Evolutionary conservation across 2,113 vertebrate genomes (phyloP).

Genomic region (Dascyllus trimaculatus): DNA sequence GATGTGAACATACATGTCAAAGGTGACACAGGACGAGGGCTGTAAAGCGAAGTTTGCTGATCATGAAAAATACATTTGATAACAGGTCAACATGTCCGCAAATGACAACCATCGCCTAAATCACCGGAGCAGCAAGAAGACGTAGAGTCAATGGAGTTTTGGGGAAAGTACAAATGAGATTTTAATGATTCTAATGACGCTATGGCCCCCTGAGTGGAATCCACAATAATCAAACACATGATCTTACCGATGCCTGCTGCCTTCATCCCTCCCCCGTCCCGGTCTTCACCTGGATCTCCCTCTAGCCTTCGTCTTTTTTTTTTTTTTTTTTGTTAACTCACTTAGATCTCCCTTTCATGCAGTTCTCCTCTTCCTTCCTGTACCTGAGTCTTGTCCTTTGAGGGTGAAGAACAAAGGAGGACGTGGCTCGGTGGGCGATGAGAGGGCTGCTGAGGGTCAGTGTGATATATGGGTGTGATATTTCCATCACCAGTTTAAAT

Average conservation of each 20-base stretch:
- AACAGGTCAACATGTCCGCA: constrained; percentile 23
- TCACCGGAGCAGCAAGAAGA: constrained; percentile 50
- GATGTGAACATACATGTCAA: neutral
- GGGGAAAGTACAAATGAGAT: constrained; percentile 61
- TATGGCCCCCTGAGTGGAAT: constrained; percentile 25
- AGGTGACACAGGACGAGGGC: neutral
- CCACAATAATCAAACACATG: constrained; percentile 25
- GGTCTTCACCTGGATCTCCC: neutral
- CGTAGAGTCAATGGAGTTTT: constrained; percentile 39
- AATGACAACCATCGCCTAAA: constrained; percentile 31
- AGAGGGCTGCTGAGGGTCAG: constrained; percentile 55
- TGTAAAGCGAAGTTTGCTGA: neutral
- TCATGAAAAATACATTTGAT: neutral
- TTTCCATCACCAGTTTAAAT: constrained; percentile 61
- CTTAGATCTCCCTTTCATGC: constrained; percentile 17
- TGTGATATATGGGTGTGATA: constrained; percentile 70
- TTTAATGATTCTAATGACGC: constrained; percentile 62
- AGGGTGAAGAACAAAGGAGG: constrained; percentile 62
- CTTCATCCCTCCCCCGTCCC: constrained; percentile 2
- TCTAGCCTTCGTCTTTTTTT: neutral
- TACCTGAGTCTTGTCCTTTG: constrained; percentile 28
- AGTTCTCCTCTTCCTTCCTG: neutral
- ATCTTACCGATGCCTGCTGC: constrained; percentile 14
- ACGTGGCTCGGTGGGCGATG: constrained; percentile 24
- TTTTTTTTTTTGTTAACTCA: neutral